Conservation (phyloP, 2,797 vertebrate species). For the Sphaeramia orbicularis region DNA sequence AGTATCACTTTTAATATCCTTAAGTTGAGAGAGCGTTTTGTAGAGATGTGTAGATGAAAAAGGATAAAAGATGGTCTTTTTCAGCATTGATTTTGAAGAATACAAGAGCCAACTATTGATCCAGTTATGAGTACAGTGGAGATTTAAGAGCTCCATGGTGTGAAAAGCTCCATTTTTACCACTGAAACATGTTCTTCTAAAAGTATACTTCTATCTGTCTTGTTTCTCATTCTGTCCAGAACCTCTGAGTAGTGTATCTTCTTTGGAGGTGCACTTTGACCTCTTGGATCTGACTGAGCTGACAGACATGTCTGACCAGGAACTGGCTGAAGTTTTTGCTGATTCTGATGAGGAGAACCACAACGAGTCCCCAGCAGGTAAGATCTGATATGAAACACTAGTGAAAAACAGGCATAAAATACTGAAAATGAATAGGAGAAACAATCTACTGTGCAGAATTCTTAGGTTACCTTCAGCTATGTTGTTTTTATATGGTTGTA, state of each 20-base stretch:
- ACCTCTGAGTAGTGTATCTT: constrained; percentile 97
- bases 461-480: too few relatives aligned
- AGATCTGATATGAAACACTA: constrained; percentile 36
- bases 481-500: too few relatives aligned
- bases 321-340: constrained; percentile 95
- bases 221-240: constrained; percentile 79
- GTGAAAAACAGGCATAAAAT: not conserved
- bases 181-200: not conserved
- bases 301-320: constrained; percentile 98
- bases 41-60: constrained; percentile 28
- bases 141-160: constrained; percentile 5
- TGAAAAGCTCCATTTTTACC: constrained; percentile 31
- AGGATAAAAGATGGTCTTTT: constrained; percentile 1
- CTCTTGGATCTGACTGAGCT: constrained; percentile 96
- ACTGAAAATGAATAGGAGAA: not conserved
- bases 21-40: constrained; percentile 5
- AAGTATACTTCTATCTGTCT: constrained; percentile 8
- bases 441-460: too few relatives aligned
- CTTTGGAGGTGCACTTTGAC: constrained; percentile 98
- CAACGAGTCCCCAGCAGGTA: constrained; percentile 89
- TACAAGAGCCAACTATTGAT: constrained; percentile 36
- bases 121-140: constrained; percentile 35
- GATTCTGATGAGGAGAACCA: constrained; percentile 96
- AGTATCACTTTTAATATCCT: constrained; percentile 16
- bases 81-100: constrained; percentile 31